These are phyloP conservation scores for Conger conger DNA, from an alignment of 2,113 vertebrate genomes.

Conservation along the genomic window DNA sequence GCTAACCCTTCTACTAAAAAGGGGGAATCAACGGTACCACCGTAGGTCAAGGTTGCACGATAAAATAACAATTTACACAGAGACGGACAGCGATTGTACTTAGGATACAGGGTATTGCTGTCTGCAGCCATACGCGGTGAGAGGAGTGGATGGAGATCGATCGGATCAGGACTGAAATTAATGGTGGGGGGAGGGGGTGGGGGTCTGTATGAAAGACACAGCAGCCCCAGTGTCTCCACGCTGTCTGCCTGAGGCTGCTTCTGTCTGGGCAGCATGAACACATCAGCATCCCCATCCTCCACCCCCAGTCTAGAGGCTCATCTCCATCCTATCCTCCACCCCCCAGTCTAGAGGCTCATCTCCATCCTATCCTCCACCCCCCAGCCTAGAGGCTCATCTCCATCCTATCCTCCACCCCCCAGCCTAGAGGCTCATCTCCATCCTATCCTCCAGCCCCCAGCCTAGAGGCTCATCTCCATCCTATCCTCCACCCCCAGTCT, in stretches of 20 bases:
- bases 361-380: too few relatives aligned
- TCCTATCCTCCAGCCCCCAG: too few relatives aligned
- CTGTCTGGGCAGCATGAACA: constrained; percentile 66
- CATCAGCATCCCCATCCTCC: constrained; percentile 43
- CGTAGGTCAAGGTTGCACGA: background rate
- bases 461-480: too few relatives aligned
- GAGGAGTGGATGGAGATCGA: background rate
- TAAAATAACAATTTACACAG: background rate
- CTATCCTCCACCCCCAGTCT: too few relatives aligned
- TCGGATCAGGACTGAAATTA: background rate
- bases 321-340: too few relatives aligned
- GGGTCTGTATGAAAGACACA: background rate
- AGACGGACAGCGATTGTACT: background rate
- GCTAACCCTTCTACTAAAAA: too few relatives aligned
- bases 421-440: too few relatives aligned
- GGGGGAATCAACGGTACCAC: too few relatives aligned
- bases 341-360: too few relatives aligned
- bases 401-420: too few relatives aligned
- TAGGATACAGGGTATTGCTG: background rate
- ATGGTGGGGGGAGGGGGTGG: background rate
- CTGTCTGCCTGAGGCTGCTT: constrained; percentile 30
- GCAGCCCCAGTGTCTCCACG: background rate
- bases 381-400: too few relatives aligned
- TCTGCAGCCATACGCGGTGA: background rate
- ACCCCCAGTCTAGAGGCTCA: constrained; percentile 35